Evolutionary conservation across 2,113 vertebrate species (phyloP), one percentile per base, ranked within the genome.

Genomic region (Sylvilagus bachmani): DNA sequence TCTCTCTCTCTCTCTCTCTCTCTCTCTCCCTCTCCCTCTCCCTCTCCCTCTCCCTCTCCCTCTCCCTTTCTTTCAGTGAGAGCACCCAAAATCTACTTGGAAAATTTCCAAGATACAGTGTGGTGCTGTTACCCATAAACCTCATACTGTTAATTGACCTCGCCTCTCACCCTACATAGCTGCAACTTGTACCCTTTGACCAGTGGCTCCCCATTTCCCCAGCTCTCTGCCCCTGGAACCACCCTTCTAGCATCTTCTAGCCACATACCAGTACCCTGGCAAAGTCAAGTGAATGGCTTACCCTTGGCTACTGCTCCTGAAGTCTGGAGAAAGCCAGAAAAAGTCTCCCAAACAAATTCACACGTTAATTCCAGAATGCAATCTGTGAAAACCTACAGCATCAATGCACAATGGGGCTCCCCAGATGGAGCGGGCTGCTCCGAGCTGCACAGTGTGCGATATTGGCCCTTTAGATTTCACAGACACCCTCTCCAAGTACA

Each of bases 381-480:
- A 38, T 96, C 93, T 91, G 96, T 80, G 79, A 81, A 69, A 86
- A 61, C 49, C 85, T 62, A 21, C 29, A 27, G 85, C 16, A 2
- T 82, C 73, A 36, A 24, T 33, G 17, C 29, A 64, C 93, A n/a
- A 66, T n/a, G 82, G 58, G 79, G 74, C 73, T 93, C 93, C 84
- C 80, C 90, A 92, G 93, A 82, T 13, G 12, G 80, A 3, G 70
- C 73, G 95, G 94, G 95, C 93, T 91, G 80, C 86, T 92, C 55
- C 8, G 87, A 95, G 91, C 93, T 74, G 78, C 91, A 58, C 3
- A 1, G 8, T 29, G 92, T 31, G 81, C 0, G 36, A 71, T 88
- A 91, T 77, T 91, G 95, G 96, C 95, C 93, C 95, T 97, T 97
- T 94, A 92, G 95, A 96, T 94, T 95, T 97, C 96, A 97, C 96